These are phyloP conservation scores for Tetrao urogallus DNA, from an alignment of 2,113 vertebrate genomes.

Conservation along the genomic window DNA sequence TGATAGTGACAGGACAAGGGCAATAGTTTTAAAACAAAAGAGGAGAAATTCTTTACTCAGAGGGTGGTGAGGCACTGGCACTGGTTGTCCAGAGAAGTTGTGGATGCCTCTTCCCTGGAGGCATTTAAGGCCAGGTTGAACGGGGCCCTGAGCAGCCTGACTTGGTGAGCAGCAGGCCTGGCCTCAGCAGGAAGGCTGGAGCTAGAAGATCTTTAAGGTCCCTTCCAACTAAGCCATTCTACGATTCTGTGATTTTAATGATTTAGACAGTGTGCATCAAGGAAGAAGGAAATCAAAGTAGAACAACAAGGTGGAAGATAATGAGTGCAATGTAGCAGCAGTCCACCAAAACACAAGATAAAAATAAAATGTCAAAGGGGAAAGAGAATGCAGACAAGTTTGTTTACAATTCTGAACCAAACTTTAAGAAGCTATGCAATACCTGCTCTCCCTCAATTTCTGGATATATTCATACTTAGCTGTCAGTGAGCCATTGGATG, in stretches of 20 bases:
- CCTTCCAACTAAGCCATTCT: too few species aligned
- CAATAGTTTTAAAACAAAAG: too few species aligned
- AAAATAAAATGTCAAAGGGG: background rate
- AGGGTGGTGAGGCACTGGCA: too few species aligned
- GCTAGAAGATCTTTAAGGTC: too few species aligned
- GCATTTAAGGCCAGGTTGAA: too few species aligned
- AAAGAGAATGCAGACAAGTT: background rate
- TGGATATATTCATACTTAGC: conserved; percentile 96
- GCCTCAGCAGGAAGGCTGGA: too few species aligned
- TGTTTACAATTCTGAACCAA: background rate
- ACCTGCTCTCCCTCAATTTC: conserved; percentile 91
- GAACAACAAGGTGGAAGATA: background rate
- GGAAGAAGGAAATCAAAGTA: background rate
- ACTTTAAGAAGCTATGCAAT: conserved; percentile 42
- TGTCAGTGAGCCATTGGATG: conserved; percentile 92
- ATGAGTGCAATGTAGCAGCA: background rate
- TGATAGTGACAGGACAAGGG: too few species aligned
- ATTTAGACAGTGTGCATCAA: background rate
- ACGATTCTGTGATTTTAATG: background rate
- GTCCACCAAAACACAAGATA: background rate
- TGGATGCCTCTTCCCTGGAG: too few species aligned
- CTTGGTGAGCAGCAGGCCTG: too few species aligned
- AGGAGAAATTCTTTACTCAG: too few species aligned
- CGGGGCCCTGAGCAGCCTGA: too few species aligned
- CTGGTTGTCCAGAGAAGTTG: too few species aligned